Percentiles rank a stretch among this genome's conserved stretches.
phyloP scores from a whole-genome alignment of 2,797 vertebrate species.

The Manis javanica region DNA sequence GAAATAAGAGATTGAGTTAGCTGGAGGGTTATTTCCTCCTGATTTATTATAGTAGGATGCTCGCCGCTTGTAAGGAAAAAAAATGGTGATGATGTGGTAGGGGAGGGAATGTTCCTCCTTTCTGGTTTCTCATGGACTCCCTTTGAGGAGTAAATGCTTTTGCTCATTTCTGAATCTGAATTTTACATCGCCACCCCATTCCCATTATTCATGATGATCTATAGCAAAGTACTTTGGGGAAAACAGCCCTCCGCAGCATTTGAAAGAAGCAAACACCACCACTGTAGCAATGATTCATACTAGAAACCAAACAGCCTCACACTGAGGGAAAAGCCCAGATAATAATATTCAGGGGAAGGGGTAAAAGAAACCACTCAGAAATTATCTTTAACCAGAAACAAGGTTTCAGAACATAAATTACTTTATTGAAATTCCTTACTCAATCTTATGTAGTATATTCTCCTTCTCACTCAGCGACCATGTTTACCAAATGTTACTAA shows the following conservation, averaged over 20 bases:
- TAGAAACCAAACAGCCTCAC: conserved; percentile 41
- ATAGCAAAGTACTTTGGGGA: conserved; percentile 63
- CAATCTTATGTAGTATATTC: not conserved
- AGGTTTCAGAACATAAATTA: conserved; percentile 63
- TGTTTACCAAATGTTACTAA: conserved; percentile 42
- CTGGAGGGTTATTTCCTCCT: not conserved
- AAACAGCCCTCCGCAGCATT: conserved; percentile 64
- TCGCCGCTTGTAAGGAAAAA: not conserved
- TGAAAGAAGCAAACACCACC: conserved; percentile 77
- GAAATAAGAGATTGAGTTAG: conserved; percentile 37
- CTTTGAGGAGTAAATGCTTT: conserved; percentile 37
- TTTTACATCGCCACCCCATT: conserved; percentile 67
- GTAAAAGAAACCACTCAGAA: conserved; percentile 69
- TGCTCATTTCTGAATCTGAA: conserved; percentile 72
- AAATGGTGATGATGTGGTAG: not conserved
- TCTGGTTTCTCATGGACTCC: conserved; percentile 19
- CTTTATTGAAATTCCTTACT: conserved; percentile 53
- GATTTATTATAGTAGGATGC: conserved; percentile 4
- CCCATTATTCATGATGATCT: conserved; percentile 73
- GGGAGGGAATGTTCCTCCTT: not conserved
- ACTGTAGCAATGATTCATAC: conserved; percentile 72
- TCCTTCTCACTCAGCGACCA: not conserved
- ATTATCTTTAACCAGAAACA: conserved; percentile 66
- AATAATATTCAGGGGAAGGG: conserved; percentile 56
- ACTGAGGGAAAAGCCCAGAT: conserved; percentile 34